Evolutionary conservation across 1,140 invertebrate genomes (phyloP), one percentile per base, ranked within the genome.

Genomic region (Drosophila tristis): DNA sequence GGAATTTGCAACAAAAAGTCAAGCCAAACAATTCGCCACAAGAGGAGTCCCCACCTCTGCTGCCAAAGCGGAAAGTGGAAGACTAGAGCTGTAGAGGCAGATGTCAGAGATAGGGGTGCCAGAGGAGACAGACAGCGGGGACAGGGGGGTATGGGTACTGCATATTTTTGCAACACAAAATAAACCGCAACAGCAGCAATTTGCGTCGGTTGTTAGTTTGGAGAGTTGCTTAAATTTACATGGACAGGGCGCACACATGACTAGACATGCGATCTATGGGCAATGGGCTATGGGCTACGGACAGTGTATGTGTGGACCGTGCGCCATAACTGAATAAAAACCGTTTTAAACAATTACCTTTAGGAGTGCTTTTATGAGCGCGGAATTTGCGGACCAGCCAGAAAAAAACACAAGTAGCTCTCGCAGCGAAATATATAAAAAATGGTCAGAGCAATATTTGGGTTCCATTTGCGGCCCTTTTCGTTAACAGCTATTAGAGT

Each of bases 281-380:
- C 51, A 39, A 20, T 60, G 48, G 23, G 48, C 31, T 6, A 20
- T 23, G 35, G 54, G 15, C 13, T 42, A n/a, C 5, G 44, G 31
- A 45, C 42, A 31, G 39, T 39, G 47, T 51, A 45, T 61, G 56
- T 15, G 35, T 57, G 35, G 25, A 39, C 54, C 50, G 23, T 64
- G 60, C 64, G 45, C 68, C 64, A 67, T 85, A 89, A 87, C 77
- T 76, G 78, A 87, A 87, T 87, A 65, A 72, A 87, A 86, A 79
- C 71, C 77, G 82, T 89, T 87, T 89, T 89, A 82, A 89, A 87
- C 84, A 89, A 87, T 89, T 87, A 89, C 84, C 82, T 87, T 89
- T 68, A 50, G 48, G 56, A 76, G 59, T 50, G 84, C 78, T 87
- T 78, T 82, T 89, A 82, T 68, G 53, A 48, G 45, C 82, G 53